Evolutionary conservation across 2,797 vertebrate species (phyloP), one percentile per base, ranked within the genome.

Genomic region (Aselliscus stoliczkanus): DNA sequence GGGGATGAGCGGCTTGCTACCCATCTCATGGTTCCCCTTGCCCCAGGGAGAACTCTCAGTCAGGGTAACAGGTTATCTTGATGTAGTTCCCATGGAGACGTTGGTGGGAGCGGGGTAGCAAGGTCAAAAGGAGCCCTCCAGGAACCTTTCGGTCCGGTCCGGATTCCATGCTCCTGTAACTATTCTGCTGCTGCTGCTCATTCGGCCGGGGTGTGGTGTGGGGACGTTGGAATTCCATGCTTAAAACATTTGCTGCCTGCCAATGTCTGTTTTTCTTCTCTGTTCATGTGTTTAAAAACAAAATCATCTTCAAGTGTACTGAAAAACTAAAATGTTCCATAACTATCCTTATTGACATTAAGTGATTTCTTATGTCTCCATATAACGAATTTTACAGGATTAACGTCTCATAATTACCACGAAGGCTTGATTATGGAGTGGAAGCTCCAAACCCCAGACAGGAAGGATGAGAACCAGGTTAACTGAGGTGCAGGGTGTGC

Each of bases 231-330:
- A 85, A 92, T 88, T 76, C 82, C 65, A 29, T 72, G 42, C 77
- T 85, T 70, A 67, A 90, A 93, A 94, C 90, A 86, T 85, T 39
- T 58, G 72, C 69, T 90, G 93, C 86, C 90, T 94, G 94, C 85
- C 86, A 64, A 34, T 84, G 95, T 88, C 82, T 72, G 62, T 27
- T 96, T 95, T 90, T 82, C 85, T 90, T 92, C 88, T 94, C 94
- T 29, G 56, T 69, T 79, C 50, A 37, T 58, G 39, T 70, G 80
- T 87, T 90, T 84, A 87, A 96, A 96, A 89, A 94, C 84, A 96
- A 96, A 95, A 42, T 87, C 60, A 73, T 89, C 69, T 89, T 95
- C 37, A 34, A 86, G 58, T 60, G 39, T 47, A 91, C 90, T 47
- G 67, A 91, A 88, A 88, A 92, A 67, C 69, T 25, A 80, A 62